Percentiles rank a stretch among this genome's conserved stretches.
These are phyloP conservation scores for Lophius americanus DNA, from an alignment of 2,797 vertebrate genomes.

Conservation along the genomic window DNA sequence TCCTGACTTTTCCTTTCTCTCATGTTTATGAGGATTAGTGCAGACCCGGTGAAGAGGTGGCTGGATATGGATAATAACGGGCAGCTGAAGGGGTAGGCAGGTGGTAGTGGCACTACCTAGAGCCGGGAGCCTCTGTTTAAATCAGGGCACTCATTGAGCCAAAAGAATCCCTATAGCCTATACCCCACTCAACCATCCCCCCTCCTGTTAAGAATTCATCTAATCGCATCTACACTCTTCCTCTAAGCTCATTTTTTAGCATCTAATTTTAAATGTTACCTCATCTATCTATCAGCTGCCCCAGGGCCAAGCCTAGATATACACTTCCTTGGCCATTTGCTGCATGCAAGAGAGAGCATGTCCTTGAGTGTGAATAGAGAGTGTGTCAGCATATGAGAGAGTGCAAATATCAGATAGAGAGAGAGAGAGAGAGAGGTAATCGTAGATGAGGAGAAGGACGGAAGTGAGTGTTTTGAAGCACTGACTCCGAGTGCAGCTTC, in stretches of 20 bases:
- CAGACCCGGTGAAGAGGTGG: slow-evolving; percentile 5
- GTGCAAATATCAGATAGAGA: slow-evolving; percentile 8
- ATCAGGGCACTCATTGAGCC: slow-evolving; percentile 60
- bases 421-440: slow-evolving; percentile 19
- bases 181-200: slow-evolving; percentile 19
- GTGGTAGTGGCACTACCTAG: slow-evolving; percentile 55
- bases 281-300: slow-evolving; percentile 62
- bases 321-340: slow-evolving; percentile 45
- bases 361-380: slow-evolving; percentile 47
- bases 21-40: slow-evolving; percentile 14
- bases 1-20: slow-evolving; percentile 6
- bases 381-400: slow-evolving; percentile 20
- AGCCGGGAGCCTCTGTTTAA: slow-evolving; percentile 57
- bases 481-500: slow-evolving; percentile 47
- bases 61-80: slow-evolving; percentile 13
- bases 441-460: slow-evolving; percentile 23
- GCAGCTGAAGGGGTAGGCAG: slow-evolving; percentile 15
- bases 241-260: slow-evolving; percentile 59
- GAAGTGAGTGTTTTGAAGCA: slow-evolving; percentile 53
- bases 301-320: slow-evolving; percentile 49
- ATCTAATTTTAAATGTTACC: slow-evolving; percentile 70
- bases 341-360: slow-evolving; percentile 18
- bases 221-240: slow-evolving; percentile 36
- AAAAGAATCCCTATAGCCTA: slow-evolving; percentile 50
- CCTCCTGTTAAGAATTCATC: slow-evolving; percentile 60